Evolutionary conservation across 2,113 vertebrate genomes (phyloP).

Genomic region (Steatornis caripensis): DNA sequence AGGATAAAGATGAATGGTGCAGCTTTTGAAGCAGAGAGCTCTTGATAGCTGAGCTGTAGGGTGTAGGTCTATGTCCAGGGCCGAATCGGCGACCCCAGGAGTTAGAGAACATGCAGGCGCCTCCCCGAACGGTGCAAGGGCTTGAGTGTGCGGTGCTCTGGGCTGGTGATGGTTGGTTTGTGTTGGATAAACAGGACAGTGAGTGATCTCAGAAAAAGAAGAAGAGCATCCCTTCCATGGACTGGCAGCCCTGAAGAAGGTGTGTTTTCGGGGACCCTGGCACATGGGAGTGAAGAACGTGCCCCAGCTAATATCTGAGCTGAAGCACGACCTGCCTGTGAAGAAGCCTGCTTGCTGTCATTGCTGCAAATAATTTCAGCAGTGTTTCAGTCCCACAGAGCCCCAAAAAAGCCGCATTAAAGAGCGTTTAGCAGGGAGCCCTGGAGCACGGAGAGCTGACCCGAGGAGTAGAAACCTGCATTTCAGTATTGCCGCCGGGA

Average conservation of each 20-base stretch:
- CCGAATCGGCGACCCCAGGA: background rate
- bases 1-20: background rate
- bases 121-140: background rate
- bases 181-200: background rate
- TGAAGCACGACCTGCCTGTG: background rate
- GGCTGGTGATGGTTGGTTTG: background rate
- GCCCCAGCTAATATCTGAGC: background rate
- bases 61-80: background rate
- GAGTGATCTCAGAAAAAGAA: background rate
- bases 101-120: background rate
- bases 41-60: background rate
- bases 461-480: background rate
- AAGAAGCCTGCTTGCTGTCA: background rate
- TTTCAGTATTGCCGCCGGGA: background rate
- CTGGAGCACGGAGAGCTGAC: background rate
- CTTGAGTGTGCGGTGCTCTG: background rate
- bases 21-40: background rate
- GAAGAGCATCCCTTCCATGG: background rate
- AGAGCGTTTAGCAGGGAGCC: background rate
- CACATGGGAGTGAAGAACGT: background rate
- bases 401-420: background rate
- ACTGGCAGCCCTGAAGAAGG: background rate
- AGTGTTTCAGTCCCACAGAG: background rate
- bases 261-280: background rate
- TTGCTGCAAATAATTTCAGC: background rate